A percentile compares a stretch with the other conserved stretches of the same genome.
phyloP scores from a whole-genome alignment of 2,113 vertebrate species.

The Paracyprichromis sp. region DNA sequence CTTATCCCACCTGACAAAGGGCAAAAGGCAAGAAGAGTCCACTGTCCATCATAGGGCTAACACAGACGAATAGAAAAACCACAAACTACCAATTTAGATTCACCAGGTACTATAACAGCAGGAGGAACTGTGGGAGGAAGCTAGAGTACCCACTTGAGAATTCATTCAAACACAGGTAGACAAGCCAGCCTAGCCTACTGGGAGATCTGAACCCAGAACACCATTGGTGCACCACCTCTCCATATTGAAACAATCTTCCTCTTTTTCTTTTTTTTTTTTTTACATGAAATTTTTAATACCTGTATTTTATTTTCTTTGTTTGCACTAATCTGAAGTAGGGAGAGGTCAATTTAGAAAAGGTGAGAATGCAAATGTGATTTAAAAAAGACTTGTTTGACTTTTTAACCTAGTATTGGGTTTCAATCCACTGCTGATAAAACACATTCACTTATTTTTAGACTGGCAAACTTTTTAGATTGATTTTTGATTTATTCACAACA shows the following conservation, averaged over 20 bases:
- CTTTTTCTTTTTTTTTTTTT: not conserved
- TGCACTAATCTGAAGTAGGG: not conserved
- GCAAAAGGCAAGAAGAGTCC: not conserved
- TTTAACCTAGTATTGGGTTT: not conserved
- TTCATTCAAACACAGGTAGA: not conserved
- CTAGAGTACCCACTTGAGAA: not conserved
- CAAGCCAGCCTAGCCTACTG: not conserved
- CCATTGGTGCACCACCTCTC: not conserved
- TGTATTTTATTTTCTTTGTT: not conserved
- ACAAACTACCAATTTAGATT: not conserved
- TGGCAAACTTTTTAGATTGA: not conserved
- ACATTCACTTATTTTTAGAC: not conserved
- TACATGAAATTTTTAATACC: not conserved
- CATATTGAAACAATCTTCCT: not conserved
- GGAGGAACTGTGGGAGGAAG: not conserved
- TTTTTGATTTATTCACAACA: not conserved
- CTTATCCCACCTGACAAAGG: not conserved
- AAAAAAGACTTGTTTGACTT: not conserved
- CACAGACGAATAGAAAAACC: not conserved
- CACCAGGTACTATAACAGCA: not conserved
- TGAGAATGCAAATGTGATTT: not conserved
- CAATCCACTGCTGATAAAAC: not conserved
- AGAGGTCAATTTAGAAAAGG: not conserved
- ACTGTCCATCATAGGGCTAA: not conserved
- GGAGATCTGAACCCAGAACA: not conserved